A percentile compares a stretch with the other conserved stretches of the same genome.
Conservation (phyloP, 2,113 vertebrate species). For the Tetraodon nigroviridis region DNA sequence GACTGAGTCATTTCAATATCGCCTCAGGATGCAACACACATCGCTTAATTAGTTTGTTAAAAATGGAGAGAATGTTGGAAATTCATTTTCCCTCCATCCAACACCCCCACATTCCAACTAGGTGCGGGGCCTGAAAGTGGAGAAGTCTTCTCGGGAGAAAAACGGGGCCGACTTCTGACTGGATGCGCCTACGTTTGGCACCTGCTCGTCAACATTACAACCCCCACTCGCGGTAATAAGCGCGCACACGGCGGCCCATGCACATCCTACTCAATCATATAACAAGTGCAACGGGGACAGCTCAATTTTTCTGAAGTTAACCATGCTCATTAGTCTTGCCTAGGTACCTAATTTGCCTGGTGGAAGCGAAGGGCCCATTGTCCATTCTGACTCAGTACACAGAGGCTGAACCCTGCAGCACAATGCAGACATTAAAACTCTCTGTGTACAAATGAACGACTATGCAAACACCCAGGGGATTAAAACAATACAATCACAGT, state of each 20-base stretch:
- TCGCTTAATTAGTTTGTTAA: slow-evolving; percentile 75
- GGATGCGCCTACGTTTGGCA: slow-evolving; percentile 43
- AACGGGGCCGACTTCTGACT: slow-evolving; percentile 36
- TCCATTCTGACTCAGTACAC: slow-evolving; percentile 55
- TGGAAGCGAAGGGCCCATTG: slow-evolving; percentile 47
- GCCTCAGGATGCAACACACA: slow-evolving; percentile 64
- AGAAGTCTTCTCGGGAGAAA: slow-evolving; percentile 39
- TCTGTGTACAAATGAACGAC: neutral
- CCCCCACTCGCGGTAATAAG: slow-evolving; percentile 43
- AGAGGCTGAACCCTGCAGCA: slow-evolving; percentile 18
- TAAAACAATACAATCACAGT: too few species aligned
- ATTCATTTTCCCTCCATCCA: slow-evolving; percentile 40
- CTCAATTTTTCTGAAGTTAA: slow-evolving; percentile 69
- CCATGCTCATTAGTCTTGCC: slow-evolving; percentile 69
- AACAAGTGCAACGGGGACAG: slow-evolving; percentile 55
- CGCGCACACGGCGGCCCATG: slow-evolving; percentile 20
- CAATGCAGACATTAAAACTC: slow-evolving; percentile 8
- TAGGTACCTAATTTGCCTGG: slow-evolving; percentile 70
- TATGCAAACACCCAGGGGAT: too few species aligned
- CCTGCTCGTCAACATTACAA: slow-evolving; percentile 63
- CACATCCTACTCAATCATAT: slow-evolving; percentile 57
- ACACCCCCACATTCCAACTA: slow-evolving; percentile 29
- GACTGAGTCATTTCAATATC: slow-evolving; percentile 72
- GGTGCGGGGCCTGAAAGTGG: slow-evolving; percentile 42
- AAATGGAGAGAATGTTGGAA: slow-evolving; percentile 58